Base-by-base conservation (phyloP, 2,888 invertebrate species). In the Sabatieria punctata region DNA sequence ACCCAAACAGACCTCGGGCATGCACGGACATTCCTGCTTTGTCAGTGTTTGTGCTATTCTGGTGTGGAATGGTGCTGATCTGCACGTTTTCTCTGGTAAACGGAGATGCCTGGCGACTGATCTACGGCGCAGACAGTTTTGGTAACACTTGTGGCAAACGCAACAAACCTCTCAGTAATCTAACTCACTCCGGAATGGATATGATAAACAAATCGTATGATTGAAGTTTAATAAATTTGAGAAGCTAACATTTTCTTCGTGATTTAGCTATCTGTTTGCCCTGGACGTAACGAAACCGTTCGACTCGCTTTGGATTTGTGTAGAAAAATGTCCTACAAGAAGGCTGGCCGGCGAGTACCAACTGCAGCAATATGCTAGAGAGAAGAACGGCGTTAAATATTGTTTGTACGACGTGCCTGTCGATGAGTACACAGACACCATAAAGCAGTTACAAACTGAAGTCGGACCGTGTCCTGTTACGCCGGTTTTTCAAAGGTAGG, bases 41-140 rank as follows among this genome's bases (percentile, higher is more conserved):
- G 37, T 73, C 78, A 61, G 68, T 82, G 60, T 85, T 80, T 63
- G 74, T 83, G 54, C 64, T 78, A 46, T 84, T 85, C 68, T 83
- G 82, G 81, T 77, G 80, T 64, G 69, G 83, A 55, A 78, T 85
- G 84, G 85, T 85, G 74, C 71, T 70, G 61, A 55, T 48, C 43
- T 49, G 51, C 49, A 45, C 48, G 40, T 43, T 46, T 49, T 15
- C 41, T 11, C 4, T 23, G 24, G 8, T 23, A 4, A 30, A 41
- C 18, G 54, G 54, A 4, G 55, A 54, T 36, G 85, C 86, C 1
- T 68, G 79, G 58, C 74, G 85, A 52, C 75, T 88, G 37, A 78
- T 85, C 51, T 84, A 85, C 73, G 88, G 88, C 19, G 85, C 82
- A 67, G 88, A 89, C 66, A 85, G 85, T 47, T 89, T 85, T 71